Percentiles rank a stretch among this genome's conserved stretches.
Conservation (phyloP, 2,113 vertebrate genomes). For the Jaculus jaculus region DNA sequence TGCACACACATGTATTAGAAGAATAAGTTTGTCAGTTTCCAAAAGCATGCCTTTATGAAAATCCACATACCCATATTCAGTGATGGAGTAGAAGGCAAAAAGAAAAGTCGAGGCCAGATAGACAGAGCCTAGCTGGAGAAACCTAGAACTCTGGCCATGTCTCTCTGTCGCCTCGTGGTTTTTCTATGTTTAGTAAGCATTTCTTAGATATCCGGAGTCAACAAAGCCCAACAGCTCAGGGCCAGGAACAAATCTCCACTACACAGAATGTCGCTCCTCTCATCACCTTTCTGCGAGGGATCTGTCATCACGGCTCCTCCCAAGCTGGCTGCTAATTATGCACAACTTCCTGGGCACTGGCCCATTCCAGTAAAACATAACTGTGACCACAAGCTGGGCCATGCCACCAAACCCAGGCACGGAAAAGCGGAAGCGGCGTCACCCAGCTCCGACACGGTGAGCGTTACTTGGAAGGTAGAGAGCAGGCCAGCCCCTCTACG, state of each 20-base stretch:
- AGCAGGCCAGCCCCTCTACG: not conserved
- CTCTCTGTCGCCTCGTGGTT: not conserved
- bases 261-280: not conserved
- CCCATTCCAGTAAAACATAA: not conserved
- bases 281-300: not conserved
- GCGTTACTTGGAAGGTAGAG: not conserved
- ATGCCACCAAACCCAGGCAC: not conserved
- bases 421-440: not conserved
- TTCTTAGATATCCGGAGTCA: slow-evolving; percentile 36
- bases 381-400: not conserved
- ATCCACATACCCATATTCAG: not conserved
- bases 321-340: slow-evolving; percentile 45
- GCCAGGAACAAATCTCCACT: slow-evolving; percentile 27
- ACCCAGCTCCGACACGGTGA: not conserved
- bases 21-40: not conserved
- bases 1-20: not conserved
- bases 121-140: rapidly evolving
- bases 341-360: not conserved
- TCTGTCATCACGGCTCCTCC: not conserved
- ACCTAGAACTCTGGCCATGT: slow-evolving; percentile 27
- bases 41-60: not conserved
- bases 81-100: not conserved
- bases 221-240: slow-evolving; percentile 48
- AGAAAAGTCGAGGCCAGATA: not conserved
- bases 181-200: slow-evolving; percentile 12